These are phyloP conservation scores for Cheilosia vulpina DNA, from an alignment of 2,888 invertebrate genomes.

Conservation along the genomic window DNA sequence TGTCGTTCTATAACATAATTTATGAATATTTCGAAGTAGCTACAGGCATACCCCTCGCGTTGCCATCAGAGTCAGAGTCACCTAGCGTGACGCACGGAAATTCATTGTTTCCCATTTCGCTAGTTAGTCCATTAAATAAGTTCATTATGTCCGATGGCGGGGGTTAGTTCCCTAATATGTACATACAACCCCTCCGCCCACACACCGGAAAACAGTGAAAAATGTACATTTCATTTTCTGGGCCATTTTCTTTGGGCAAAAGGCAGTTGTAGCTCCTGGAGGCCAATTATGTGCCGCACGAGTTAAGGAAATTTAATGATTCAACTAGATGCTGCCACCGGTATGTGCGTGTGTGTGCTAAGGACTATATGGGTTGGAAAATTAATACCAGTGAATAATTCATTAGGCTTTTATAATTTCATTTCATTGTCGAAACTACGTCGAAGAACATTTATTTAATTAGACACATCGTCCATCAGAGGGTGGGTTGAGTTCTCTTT, in stretches of 20 bases:
- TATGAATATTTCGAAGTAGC: conserved; percentile 56
- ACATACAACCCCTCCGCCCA: background rate
- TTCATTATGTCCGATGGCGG: conserved; percentile 62
- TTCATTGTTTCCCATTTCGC: conserved; percentile 74
- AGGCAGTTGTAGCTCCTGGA: background rate
- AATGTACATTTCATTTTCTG: conserved; percentile 48
- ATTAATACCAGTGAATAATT: conserved; percentile 72
- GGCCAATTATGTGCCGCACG: conserved; percentile 37
- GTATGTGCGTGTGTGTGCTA: conserved; percentile 8
- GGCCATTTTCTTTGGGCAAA: conserved; percentile 47
- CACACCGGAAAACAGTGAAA: conserved; percentile 37
- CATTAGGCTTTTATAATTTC: conserved; percentile 74
- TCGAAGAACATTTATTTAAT: conserved; percentile 58
- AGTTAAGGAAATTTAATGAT: conserved; percentile 61
- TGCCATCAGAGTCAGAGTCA: conserved; percentile 33
- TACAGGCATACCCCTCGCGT: background rate
- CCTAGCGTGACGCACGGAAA: conserved; percentile 75
- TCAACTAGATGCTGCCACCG: conserved; percentile 1
- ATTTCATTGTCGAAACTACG: conserved; percentile 58
- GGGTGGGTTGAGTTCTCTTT: background rate
- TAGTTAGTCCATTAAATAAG: conserved; percentile 75
- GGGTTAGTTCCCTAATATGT: conserved; percentile 19
- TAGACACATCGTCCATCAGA: conserved; percentile 20
- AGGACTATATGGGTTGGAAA: conserved; percentile 36
- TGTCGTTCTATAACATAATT: conserved; percentile 71